A percentile compares a stretch with the other conserved stretches of the same genome.
Evolutionary conservation across 92 coral and sea anemone genomes (phyloP).

Genomic region (Parazoanthus darwini): DNA sequence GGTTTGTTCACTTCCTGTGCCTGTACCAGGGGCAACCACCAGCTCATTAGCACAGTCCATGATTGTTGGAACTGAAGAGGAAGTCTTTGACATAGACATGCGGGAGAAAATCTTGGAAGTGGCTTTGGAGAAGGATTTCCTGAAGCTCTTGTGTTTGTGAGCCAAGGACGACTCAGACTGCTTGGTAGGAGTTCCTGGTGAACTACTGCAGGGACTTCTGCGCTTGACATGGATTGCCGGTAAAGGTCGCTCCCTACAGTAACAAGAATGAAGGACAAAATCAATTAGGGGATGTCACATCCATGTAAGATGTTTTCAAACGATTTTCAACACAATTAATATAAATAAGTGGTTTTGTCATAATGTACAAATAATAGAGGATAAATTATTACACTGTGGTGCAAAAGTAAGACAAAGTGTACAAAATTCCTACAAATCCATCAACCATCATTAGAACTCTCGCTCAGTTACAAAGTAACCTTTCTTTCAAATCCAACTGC

Average conservation of each 20-base stretch:
- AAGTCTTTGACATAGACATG: slow-evolving; percentile 64
- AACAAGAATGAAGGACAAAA: neutral
- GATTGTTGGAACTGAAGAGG: slow-evolving; percentile 16
- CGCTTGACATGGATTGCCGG: slow-evolving; percentile 86
- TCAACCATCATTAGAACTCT: too few relatives aligned
- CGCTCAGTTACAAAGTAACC: too few relatives aligned
- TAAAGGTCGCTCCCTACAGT: slow-evolving; percentile 79
- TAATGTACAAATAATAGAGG: too few relatives aligned
- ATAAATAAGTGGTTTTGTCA: too few relatives aligned
- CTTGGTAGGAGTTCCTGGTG: slow-evolving; percentile 63
- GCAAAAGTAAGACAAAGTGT: too few relatives aligned
- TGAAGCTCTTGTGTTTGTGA: slow-evolving; percentile 81
- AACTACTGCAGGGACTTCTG: slow-evolving; percentile 42
- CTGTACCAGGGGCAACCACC: slow-evolving; percentile 70
- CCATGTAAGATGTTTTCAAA: neutral
- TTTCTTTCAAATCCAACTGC: too few relatives aligned
- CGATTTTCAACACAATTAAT: neutral
- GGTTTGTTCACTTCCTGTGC: slow-evolving; percentile 73
- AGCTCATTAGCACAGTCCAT: slow-evolving; percentile 60
- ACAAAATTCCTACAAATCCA: too few relatives aligned
- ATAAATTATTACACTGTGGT: too few relatives aligned
- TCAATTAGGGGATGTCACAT: too few relatives aligned
- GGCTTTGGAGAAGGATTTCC: slow-evolving; percentile 86
- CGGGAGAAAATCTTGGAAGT: slow-evolving; percentile 90
- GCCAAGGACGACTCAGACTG: slow-evolving; percentile 67